phyloP scores from a whole-genome alignment of 2,797 vertebrate genomes.

The Buphagus erythrorhynchus region DNA sequence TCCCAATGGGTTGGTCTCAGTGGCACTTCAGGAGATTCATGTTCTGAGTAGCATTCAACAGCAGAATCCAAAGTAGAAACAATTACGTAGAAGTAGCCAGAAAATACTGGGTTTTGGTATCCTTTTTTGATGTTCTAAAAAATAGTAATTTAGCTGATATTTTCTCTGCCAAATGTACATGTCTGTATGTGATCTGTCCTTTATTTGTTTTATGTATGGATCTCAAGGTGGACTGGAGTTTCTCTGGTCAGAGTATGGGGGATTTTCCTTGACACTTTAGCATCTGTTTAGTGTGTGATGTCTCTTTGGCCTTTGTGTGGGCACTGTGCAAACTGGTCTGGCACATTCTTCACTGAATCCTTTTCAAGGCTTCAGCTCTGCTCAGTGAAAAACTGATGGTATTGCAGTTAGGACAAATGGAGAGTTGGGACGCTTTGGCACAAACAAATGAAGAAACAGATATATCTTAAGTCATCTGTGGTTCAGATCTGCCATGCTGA shows the following conservation, averaged over 20 bases:
- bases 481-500: neutral
- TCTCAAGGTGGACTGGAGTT: neutral
- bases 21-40: neutral
- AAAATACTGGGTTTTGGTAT: neutral
- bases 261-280: neutral
- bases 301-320: neutral
- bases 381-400: neutral
- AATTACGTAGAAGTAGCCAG: neutral
- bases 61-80: neutral
- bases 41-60: neutral
- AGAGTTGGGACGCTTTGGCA: neutral
- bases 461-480: neutral
- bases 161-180: neutral
- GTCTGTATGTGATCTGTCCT: neutral
- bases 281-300: no score
- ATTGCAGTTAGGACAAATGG: neutral
- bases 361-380: neutral
- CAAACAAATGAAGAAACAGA: neutral
- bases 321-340: neutral
- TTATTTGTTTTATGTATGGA: accelerated
- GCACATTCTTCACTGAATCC: neutral
- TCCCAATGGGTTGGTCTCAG: neutral
- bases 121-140: neutral
- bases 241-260: neutral
- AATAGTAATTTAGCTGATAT: neutral